phyloP scores from a whole-genome alignment of 2,113 vertebrate species.

The Rhinoderma darwinii region DNA sequence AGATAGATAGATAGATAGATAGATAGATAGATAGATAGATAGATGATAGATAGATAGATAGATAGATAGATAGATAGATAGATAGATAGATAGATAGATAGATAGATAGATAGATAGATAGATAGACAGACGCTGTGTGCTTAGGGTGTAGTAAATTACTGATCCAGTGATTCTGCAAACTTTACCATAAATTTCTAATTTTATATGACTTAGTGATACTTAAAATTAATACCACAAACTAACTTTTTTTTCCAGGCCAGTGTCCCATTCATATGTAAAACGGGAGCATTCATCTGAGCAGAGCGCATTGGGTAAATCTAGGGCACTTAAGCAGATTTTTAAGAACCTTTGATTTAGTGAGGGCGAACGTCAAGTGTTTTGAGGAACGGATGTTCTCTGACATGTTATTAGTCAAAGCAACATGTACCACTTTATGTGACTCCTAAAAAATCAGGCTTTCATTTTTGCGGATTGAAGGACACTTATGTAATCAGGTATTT shows the following conservation, averaged over 20 bases:
- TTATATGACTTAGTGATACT: too few relatives aligned
- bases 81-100: too few relatives aligned
- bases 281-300: background rate
- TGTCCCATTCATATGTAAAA: conserved; percentile 33
- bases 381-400: background rate
- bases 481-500: background rate
- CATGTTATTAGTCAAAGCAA: background rate
- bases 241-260: background rate
- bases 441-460: background rate
- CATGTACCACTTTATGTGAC: background rate
- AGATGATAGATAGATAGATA: background rate
- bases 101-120: too few relatives aligned
- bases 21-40: background rate
- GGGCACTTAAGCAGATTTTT: background rate
- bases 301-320: background rate
- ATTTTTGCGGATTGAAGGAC: background rate
- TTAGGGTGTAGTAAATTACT: too few relatives aligned
- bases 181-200: background rate
- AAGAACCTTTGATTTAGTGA: conserved; percentile 17
- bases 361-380: background rate
- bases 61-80: too few relatives aligned
- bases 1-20: background rate
- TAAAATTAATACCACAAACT: background rate
- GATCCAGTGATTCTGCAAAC: background rate
- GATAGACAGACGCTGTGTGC: too few relatives aligned